Percentiles rank a stretch among this genome's conserved stretches.
These are phyloP conservation scores for Oryzias javanicus DNA, from an alignment of 2,113 vertebrate genomes.

Conservation along the genomic window DNA sequence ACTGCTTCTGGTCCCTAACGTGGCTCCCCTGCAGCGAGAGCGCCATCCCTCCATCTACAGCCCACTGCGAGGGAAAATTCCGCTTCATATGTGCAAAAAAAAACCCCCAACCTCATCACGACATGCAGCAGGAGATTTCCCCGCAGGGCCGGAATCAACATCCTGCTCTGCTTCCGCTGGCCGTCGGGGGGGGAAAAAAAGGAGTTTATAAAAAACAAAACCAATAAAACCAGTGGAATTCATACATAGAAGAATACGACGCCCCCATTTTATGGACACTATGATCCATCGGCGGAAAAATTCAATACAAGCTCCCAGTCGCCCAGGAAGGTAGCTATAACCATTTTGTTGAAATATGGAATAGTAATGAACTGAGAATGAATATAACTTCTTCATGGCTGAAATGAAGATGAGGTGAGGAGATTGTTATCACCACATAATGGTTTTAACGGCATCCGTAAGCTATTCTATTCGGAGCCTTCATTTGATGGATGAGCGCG, in stretches of 20 bases:
- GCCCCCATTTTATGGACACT: not conserved
- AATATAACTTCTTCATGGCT: conserved; percentile 27
- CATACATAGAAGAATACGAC: not conserved
- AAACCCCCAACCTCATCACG: conserved; percentile 6
- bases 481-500: conserved; percentile 43
- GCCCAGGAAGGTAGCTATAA: conserved; percentile 1
- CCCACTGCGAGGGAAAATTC: conserved; percentile 15
- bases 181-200: not conserved
- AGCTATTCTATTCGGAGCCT: conserved; percentile 24
- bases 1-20: conserved; percentile 11
- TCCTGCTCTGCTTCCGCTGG: not conserved
- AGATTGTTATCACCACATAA: conserved; percentile 45
- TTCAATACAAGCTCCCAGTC: not conserved
- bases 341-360: conserved; percentile 19
- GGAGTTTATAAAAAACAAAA: not conserved
- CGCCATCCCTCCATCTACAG: conserved; percentile 15
- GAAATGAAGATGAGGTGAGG: conserved; percentile 31
- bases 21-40: not conserved
- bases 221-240: not conserved
- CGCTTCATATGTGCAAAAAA: conserved; percentile 10
- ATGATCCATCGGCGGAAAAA: conserved; percentile 1
- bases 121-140: not conserved
- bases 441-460: conserved; percentile 45
- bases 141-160: conserved; percentile 11
- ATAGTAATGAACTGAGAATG: conserved; percentile 30